Percentiles rank a stretch among this genome's conserved stretches.
These are phyloP conservation scores for Rapana venosa DNA, from an alignment of 2,888 invertebrate species.

Conservation along the genomic window DNA sequence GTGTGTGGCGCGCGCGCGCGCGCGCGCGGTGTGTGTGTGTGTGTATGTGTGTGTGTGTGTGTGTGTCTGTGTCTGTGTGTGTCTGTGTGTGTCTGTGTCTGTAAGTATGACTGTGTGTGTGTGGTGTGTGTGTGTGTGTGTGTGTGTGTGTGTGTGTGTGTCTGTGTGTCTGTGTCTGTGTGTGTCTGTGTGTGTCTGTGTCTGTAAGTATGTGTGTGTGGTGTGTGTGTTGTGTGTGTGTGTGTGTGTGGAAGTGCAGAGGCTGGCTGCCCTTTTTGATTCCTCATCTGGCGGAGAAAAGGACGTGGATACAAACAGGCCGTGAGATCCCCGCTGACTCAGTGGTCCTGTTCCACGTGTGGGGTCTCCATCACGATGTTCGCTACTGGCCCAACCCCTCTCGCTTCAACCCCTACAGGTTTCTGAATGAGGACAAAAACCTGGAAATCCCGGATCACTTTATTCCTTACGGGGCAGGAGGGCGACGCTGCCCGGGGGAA, in stretches of 20 bases:
- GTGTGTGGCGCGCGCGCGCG: too few species aligned
- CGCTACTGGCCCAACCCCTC: slow-evolving; percentile 69
- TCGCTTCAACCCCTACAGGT: slow-evolving; percentile 68
- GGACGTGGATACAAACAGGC: too few species aligned
- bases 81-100: neutral
- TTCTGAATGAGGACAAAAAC: slow-evolving; percentile 57
- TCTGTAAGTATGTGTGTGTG: neutral
- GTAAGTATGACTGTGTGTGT: too few species aligned
- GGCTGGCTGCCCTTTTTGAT: too few species aligned
- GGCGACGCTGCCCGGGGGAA: slow-evolving; percentile 66
- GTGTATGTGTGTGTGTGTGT: too few species aligned
- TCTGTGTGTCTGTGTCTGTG: neutral
- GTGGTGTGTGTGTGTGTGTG: too few species aligned
- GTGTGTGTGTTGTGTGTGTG: too few species aligned
- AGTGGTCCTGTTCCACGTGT: slow-evolving; percentile 65
- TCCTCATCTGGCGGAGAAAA: slow-evolving; percentile 24
- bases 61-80: too few species aligned
- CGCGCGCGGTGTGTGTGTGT: too few species aligned
- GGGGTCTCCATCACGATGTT: slow-evolving; percentile 69
- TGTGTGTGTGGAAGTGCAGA: too few species aligned
- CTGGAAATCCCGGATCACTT: slow-evolving; percentile 67
- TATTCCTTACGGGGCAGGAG: slow-evolving; percentile 65
- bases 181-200: neutral
- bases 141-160: neutral
- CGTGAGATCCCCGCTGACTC: slow-evolving; percentile 63